Percentiles rank a stretch among this genome's conserved stretches.
Evolutionary conservation across 2,113 vertebrate genomes (phyloP).

Genomic region (Colistium nudipinnis): DNA sequence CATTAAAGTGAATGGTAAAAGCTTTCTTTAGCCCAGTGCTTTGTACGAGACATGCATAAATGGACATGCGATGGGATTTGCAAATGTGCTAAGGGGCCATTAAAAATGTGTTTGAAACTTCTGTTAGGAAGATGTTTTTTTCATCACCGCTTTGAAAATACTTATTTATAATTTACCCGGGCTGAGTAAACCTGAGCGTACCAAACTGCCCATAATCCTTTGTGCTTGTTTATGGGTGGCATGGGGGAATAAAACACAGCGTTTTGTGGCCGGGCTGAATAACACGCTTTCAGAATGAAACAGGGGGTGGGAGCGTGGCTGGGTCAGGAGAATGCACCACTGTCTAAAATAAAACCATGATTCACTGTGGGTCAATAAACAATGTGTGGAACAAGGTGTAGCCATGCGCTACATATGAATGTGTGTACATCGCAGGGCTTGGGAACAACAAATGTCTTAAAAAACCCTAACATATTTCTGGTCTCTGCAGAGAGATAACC

Average conservation of each 20-base stretch:
- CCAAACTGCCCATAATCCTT: constrained; percentile 37
- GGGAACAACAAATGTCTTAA: constrained; percentile 21
- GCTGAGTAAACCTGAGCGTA: constrained; percentile 46
- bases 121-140: constrained; percentile 37
- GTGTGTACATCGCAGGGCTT: constrained; percentile 15
- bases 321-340: background rate
- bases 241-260: constrained; percentile 41
- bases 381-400: constrained; percentile 28
- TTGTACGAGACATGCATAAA: constrained; percentile 16
- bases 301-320: background rate
- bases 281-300: constrained; percentile 45
- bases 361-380: constrained; percentile 45
- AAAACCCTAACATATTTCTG: background rate
- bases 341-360: constrained; percentile 42
- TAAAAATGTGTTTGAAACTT: constrained; percentile 29
- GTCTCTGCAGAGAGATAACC: constrained; percentile 34
- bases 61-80: constrained; percentile 6
- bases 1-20: constrained; percentile 7
- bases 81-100: constrained; percentile 16
- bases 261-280: constrained; percentile 52
- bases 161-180: constrained; percentile 55
- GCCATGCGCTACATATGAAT: constrained; percentile 48
- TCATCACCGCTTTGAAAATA: constrained; percentile 55
- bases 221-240: constrained; percentile 38
- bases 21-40: constrained; percentile 23